phyloP scores from a whole-genome alignment of 2,888 invertebrate species.

The Drosophila pegasa region DNA sequence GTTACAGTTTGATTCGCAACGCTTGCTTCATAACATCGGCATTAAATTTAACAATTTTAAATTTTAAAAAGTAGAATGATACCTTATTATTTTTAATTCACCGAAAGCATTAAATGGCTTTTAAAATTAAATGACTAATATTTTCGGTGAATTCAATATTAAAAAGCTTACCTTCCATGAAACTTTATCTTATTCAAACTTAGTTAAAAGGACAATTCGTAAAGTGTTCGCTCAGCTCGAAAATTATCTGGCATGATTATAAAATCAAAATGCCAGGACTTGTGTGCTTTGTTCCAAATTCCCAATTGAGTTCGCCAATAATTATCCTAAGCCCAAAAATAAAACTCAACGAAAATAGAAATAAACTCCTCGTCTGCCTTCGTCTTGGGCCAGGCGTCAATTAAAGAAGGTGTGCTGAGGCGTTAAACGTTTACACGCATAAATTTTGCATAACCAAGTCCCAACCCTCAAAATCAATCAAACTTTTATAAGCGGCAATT shows the following conservation, averaged over 20 bases:
- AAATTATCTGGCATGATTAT: conserved; percentile 5
- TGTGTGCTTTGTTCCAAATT: conserved; percentile 35
- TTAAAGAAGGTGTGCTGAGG: conserved; percentile 32
- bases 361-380: conserved; percentile 7
- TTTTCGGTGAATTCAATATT: too few relatives aligned
- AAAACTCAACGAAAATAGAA: neutral
- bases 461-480: conserved; percentile 57
- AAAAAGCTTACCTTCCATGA: too few relatives aligned
- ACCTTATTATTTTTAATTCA: too few relatives aligned
- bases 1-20: neutral
- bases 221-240: neutral
- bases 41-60: too few relatives aligned
- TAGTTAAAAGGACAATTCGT: neutral
- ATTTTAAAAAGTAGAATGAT: too few relatives aligned
- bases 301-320: conserved; percentile 8
- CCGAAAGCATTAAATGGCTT: too few relatives aligned
- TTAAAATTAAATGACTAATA: too few relatives aligned
- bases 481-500: conserved; percentile 59
- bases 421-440: conserved; percentile 70
- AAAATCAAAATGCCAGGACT: conserved; percentile 12
- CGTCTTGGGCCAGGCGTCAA: conserved; percentile 22
- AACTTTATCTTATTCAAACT: neutral
- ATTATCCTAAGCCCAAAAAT: conserved; percentile 15
- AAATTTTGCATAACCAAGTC: conserved; percentile 49
- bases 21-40: neutral